A percentile compares a stretch with the other conserved stretches of the same genome.
These are phyloP conservation scores for Drosophila leonis DNA, from an alignment of 2,888 invertebrate species.

Conservation along the genomic window DNA sequence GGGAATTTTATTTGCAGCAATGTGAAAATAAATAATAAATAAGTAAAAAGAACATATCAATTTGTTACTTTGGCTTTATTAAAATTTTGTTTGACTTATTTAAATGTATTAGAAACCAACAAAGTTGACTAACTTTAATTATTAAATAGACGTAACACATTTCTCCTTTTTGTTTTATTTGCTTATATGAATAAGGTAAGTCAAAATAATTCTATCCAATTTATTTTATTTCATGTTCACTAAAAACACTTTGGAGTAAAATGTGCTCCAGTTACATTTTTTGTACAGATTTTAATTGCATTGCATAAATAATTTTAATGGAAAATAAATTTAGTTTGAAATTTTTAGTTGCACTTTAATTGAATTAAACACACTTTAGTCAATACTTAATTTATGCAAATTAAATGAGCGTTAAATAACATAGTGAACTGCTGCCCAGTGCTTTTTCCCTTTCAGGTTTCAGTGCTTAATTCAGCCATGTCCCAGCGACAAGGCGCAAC, in stretches of 20 bases:
- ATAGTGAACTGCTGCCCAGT: not conserved
- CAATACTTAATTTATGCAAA: not conserved
- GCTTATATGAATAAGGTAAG: too few species aligned
- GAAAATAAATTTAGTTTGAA: not conserved
- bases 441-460: not conserved
- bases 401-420: not conserved
- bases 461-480: not conserved
- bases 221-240: not conserved
- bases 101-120: not conserved
- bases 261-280: not conserved
- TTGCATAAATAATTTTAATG: not conserved
- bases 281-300: not conserved
- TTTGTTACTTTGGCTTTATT: not conserved
- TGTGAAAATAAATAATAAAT: not conserved
- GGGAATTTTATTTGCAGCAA: not conserved
- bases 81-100: not conserved
- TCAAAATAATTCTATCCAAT: not conserved
- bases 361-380: not conserved
- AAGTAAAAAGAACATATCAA: not conserved
- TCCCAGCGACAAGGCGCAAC: constrained; percentile 34
- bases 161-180: too few species aligned
- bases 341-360: not conserved
- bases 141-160: not conserved
- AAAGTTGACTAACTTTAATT: not conserved
- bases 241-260: not conserved